These are phyloP conservation scores for Lamprologus lemairii DNA, from an alignment of 2,113 vertebrate genomes.

Conservation along the genomic window DNA sequence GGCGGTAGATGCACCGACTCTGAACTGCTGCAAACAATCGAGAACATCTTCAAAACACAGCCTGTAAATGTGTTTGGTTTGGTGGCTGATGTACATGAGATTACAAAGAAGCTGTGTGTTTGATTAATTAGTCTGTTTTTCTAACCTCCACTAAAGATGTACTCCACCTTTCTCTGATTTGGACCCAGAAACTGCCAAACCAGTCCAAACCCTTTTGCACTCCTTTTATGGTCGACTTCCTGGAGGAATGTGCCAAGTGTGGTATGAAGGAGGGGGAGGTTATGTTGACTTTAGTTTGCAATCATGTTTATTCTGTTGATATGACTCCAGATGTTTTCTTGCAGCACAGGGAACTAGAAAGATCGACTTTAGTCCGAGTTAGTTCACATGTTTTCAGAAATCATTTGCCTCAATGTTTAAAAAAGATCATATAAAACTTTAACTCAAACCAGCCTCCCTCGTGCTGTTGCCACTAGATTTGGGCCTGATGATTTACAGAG, in stretches of 20 bases:
- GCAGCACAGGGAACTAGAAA: background rate
- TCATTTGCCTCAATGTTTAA: background rate
- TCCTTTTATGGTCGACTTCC: background rate
- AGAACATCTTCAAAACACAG: background rate
- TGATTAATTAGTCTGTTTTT: background rate
- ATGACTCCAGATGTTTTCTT: background rate
- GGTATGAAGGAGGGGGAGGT: background rate
- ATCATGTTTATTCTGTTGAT: background rate
- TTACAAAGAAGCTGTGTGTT: fast-evolving
- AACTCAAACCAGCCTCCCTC: background rate
- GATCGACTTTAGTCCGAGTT: background rate
- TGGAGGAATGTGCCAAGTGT: background rate
- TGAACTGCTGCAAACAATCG: fast-evolving
- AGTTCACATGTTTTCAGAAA: background rate
- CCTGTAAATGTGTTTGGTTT: background rate
- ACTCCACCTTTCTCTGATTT: background rate
- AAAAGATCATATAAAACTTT: background rate
- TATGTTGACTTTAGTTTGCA: background rate
- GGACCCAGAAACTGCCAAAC: background rate
- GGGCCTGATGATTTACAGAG: background rate
- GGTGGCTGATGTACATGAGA: background rate
- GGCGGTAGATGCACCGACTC: fast-evolving
- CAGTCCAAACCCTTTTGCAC: background rate
- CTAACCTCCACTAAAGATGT: background rate
- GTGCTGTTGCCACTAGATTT: background rate